Evolutionary conservation across 1,140 invertebrate genomes (phyloP), one percentile per base, ranked within the genome.

Genomic region (Copidosoma floridanum): DNA sequence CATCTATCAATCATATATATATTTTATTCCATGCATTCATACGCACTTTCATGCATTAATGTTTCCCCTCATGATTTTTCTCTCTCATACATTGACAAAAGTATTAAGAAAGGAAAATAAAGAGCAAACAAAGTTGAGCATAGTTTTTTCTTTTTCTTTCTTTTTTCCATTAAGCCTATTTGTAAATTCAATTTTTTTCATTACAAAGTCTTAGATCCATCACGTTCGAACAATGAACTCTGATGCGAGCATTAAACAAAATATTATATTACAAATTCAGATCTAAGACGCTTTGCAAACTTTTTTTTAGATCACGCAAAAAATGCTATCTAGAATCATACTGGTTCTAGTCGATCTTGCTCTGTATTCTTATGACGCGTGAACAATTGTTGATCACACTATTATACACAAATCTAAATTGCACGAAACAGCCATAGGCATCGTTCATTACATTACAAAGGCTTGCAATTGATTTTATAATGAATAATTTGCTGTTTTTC

Each of bases 381-480:
- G 47, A 62, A 53, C 53, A 56, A 51, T 38, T 51, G 56, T 57
- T 16, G 51, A 57, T 37, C 60, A 38, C 53, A 44, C 23, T 62
- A 56, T 51, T 56, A 56, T 56, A 62, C 53, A 62, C 48, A 60
- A 56, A 56, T 62, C 60, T 62, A 62, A 62, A 62, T 62, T 62
- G 60, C 60, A 62, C 60, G 53, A 62, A 62, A 56, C 41, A 62
- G 53, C 47, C 60, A 43, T 51, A 41, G 35, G 46, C 60, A 20
- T 50, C n/a, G 21, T 47, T 60, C 24, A 23, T 40, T 60, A 51
- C 23, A 50, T 48, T 55, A 50, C 38, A 8, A 61, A 61, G 52
- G 59, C 52, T 50, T 55, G 50, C 46, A 44, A 29, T 56, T 56
- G 51, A 47, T 62, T 38, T 53, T 27, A 21, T 23, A 56, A 62